Evolutionary conservation across 92 coral and sea anemone genomes (phyloP), one percentile per base, ranked within the genome.

Genomic region (Micromussa lordhowensis): DNA sequence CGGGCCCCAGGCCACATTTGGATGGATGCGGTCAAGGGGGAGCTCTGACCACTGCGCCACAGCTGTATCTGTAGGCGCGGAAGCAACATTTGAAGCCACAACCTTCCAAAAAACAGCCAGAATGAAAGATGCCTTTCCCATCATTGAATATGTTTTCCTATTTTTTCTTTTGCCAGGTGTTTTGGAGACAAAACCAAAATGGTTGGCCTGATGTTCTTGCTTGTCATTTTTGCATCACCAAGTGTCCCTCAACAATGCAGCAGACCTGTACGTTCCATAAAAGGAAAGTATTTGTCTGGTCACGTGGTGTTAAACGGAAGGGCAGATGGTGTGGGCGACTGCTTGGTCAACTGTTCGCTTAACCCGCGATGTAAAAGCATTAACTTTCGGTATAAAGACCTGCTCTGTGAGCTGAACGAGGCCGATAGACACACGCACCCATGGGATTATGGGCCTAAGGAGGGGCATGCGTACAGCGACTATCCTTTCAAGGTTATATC

Each of bases 361-460:
- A 26, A 76, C 16, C 80, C n/a, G 10, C 58, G 61, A 2, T 76
- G 80, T 76, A 53, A 26, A 38, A 76, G 80, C 59, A n/a, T 48
- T 9, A 76, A 76, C 51, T 40, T 76, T 34, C 16, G 31, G 58
- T 44, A 24, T 76, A 19, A 16, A 40, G 57, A 17, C 15, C 44
- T 49, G 58, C 24, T 48, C 51, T 76, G 80, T 76, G 80, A 76
- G 31, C 57, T 76, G 34, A 76, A 76, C 31, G 58, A 76, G 5
- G 80, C 57, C 26, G 58, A 76, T 26, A 76, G 80, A 15, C 18
- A 48, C 49, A 48, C 63, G 14, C 30, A 76, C 15, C 80, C 80
- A 5, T n/a, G 57, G 59, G 59, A 44, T 49, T 76, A 76, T 38
- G 21, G n/a, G 28, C 15, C 29, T 6, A n/a, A n/a, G 1, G 57